Base-by-base conservation (phyloP, 1,140 invertebrate species). In the Drosophila navojoa region DNA sequence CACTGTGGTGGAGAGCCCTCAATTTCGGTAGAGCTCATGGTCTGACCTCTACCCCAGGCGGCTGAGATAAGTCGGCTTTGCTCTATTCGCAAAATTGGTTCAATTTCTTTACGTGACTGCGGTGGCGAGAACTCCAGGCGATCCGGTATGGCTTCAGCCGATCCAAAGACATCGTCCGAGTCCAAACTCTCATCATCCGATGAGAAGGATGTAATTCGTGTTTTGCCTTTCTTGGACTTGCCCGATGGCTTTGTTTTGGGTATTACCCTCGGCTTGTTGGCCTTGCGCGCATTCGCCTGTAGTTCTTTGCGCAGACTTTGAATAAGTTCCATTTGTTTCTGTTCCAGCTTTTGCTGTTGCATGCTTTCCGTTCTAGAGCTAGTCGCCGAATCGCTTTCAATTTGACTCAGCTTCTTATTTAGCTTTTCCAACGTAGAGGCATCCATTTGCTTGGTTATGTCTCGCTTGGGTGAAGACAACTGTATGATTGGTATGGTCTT, bases 11-110 rank as follows among this genome's bases (percentile, higher is more conserved):
- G 95, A 3, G 95, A 95, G 5, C 95, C 95, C 91, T 95, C 95
- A 10, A 95, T 95, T 92, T 95, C 95, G 4, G 95, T 95, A 0
- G 95, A 95, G 63, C 95, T 95, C 95, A 95, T 95, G 4, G 95
- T 95, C 87, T 95, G 95, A 11, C 95, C 95, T 63, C 95, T 92
- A 77, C 95, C 95, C 94, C 94, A 94, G 29, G 94, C 94, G 0
- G 94, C 94, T 1, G 94, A 94, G 5, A 94, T 94, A 40, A 95
- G 94, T 75, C 94, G 94, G 81, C 95, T 95, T 57, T 95, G 95
- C 79, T 95, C 95, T 25, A 94, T 93, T 76, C 95, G 95, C 19
- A 95, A 82, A 59, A 95, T 95, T 3, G 95, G 95, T 84, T 95
- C 95, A 70, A 95, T 94, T 84, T 95, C 95, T 92, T 95, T 95